These are phyloP conservation scores for Channa maculata DNA, from an alignment of 2,113 vertebrate species.

Conservation along the genomic window DNA sequence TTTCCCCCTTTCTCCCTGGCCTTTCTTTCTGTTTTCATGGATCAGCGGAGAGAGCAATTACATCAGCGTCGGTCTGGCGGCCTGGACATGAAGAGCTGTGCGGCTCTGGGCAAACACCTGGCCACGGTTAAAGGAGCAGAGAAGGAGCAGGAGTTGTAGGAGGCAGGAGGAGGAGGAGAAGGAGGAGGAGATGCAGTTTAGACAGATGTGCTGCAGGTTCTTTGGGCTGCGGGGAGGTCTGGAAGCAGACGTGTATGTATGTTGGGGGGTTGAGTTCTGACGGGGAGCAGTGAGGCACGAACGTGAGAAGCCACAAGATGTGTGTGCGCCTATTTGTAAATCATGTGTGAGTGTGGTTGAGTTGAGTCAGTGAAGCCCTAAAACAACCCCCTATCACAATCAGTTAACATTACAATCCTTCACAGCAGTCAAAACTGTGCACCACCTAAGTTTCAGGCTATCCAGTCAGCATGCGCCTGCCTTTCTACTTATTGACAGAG, in stretches of 20 bases:
- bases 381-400: conserved; percentile 76
- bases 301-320: conserved; percentile 65
- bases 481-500: conserved; percentile 73
- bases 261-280: conserved; percentile 41
- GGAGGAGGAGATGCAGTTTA: conserved; percentile 48
- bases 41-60: conserved; percentile 81
- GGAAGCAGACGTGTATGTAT: conserved; percentile 32
- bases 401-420: conserved; percentile 80
- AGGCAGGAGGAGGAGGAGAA: conserved; percentile 25
- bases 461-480: conserved; percentile 51
- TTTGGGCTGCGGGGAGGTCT: conserved; percentile 58
- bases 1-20: conserved; percentile 37
- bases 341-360: conserved; percentile 55
- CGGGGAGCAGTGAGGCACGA: conserved; percentile 59
- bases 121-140: conserved; percentile 71
- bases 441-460: conserved; percentile 58
- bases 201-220: conserved; percentile 75
- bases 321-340: conserved; percentile 60
- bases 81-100: conserved; percentile 73
- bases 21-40: conserved; percentile 74
- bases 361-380: conserved; percentile 68
- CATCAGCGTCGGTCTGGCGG: conserved; percentile 78
- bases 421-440: conserved; percentile 66
- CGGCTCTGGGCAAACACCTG: conserved; percentile 80
- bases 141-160: conserved; percentile 30